Conservation (phyloP, 2,888 invertebrate species). For the Drosophila meridionalis region DNA sequence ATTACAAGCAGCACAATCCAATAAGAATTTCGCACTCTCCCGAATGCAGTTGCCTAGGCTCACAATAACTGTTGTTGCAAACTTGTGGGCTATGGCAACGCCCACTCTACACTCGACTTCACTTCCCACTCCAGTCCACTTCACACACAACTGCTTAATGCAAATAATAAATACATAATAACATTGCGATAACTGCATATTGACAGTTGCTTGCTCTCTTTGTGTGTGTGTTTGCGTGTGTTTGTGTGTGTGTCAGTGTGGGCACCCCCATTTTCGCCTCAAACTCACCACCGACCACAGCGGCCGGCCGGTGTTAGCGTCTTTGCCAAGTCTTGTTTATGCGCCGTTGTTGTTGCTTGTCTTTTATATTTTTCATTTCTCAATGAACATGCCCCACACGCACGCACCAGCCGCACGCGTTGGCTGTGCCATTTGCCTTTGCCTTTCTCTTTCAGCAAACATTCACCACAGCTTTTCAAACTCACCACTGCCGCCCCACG, state of each 20-base stretch:
- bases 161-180: conserved; percentile 34
- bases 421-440: conserved; percentile 47
- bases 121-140: background rate
- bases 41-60: background rate
- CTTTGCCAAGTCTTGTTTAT: conserved; percentile 63
- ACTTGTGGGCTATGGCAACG: conserved; percentile 38
- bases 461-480: conserved; percentile 59
- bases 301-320: conserved; percentile 76
- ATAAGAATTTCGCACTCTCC: conserved; percentile 32
- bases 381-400: conserved; percentile 69
- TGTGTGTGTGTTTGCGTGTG: conserved; percentile 6
- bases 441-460: conserved; percentile 76
- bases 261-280: conserved; percentile 16
- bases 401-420: conserved; percentile 61
- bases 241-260: background rate
- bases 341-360: conserved; percentile 33
- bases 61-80: conserved; percentile 21
- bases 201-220: conserved; percentile 39
- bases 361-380: conserved; percentile 66
- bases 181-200: conserved; percentile 40
- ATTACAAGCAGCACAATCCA: conserved; percentile 29
- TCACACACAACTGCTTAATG: conserved; percentile 7
- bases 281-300: conserved; percentile 33
- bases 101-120: conserved; percentile 24
- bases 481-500: conserved; percentile 59